Evolutionary conservation across 2,113 vertebrate species (phyloP).

Genomic region (Mola mola): DNA sequence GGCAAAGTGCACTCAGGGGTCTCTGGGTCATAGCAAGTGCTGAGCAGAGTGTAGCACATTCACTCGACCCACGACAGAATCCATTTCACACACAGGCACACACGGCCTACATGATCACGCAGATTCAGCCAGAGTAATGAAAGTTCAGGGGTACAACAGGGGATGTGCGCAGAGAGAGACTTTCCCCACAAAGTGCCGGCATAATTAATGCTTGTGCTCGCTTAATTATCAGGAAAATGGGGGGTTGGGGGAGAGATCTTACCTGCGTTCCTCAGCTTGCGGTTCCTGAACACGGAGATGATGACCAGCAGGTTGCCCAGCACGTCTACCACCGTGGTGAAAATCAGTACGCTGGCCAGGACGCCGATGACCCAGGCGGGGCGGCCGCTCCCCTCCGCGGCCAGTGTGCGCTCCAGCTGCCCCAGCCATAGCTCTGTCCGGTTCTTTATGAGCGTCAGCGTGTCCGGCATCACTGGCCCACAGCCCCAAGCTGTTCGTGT

Average conservation of each 20-base stretch:
- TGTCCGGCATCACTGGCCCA: constrained; percentile 81
- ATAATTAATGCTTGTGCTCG: background rate
- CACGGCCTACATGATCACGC: too few species aligned
- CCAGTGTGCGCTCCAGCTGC: constrained; percentile 64
- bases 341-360: constrained; percentile 87
- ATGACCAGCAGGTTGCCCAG: constrained; percentile 90
- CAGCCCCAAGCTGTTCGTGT: constrained; percentile 31
- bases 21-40: constrained; percentile 1
- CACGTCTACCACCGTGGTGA: constrained; percentile 90
- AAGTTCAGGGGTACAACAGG: background rate
- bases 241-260: constrained; percentile 50
- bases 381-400: constrained; percentile 62
- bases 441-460: constrained; percentile 80
- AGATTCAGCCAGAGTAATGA: background rate
- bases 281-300: constrained; percentile 88
- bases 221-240: background rate
- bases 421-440: constrained; percentile 79
- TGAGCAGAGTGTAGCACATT: background rate
- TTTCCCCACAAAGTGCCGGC: background rate
- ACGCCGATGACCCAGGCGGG: constrained; percentile 85
- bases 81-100: background rate
- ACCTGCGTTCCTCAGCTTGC: constrained; percentile 90
- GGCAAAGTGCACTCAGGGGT: constrained; percentile 9
- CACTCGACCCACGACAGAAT: background rate
- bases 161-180: too few species aligned